Conservation (phyloP, 2,888 invertebrate species). For the Clistopyga incitator region DNA sequence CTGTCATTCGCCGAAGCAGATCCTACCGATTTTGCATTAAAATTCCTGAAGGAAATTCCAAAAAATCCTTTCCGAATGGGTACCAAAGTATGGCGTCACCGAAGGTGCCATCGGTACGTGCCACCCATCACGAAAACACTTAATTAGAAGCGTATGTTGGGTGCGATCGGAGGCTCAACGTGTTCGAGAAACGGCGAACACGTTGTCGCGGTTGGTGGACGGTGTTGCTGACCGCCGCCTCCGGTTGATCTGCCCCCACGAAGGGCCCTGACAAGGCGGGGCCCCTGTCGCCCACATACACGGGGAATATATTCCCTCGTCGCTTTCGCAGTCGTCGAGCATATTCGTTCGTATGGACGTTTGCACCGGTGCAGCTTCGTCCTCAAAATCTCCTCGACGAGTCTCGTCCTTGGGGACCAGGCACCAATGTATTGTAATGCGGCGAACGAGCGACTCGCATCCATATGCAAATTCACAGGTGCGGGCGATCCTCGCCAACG, state of each 20-base stretch:
- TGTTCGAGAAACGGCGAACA: conserved; percentile 70
- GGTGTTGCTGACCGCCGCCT: conserved; percentile 48
- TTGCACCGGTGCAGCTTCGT: conserved; percentile 24
- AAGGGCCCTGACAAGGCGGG: conserved; percentile 46
- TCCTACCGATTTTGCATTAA: no score
- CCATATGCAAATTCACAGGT: conserved; percentile 76
- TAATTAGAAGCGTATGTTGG: conserved; percentile 72
- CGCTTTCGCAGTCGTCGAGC: conserved; percentile 44
- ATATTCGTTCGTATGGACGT: conserved; percentile 39
- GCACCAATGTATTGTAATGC: conserved; percentile 54
- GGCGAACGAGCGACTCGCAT: conserved; percentile 63
- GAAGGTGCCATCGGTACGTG: conserved; percentile 46
- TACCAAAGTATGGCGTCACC: conserved; percentile 4
- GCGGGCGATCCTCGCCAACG: conserved; percentile 58
- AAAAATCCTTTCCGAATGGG: conserved; percentile 32
- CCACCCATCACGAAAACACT: conserved; percentile 76
- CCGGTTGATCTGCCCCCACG: conserved; percentile 56
- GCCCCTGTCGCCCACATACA: conserved; percentile 65
- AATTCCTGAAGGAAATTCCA: not conserved
- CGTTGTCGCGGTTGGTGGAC: conserved; percentile 62
- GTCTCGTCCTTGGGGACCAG: conserved; percentile 65
- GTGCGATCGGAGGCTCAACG: conserved; percentile 49
- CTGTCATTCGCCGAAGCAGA: no score
- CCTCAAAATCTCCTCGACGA: conserved; percentile 17
- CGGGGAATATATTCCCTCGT: conserved; percentile 32